phyloP scores from a whole-genome alignment of 2,888 invertebrate genomes.

The Cosmia trapezina region DNA sequence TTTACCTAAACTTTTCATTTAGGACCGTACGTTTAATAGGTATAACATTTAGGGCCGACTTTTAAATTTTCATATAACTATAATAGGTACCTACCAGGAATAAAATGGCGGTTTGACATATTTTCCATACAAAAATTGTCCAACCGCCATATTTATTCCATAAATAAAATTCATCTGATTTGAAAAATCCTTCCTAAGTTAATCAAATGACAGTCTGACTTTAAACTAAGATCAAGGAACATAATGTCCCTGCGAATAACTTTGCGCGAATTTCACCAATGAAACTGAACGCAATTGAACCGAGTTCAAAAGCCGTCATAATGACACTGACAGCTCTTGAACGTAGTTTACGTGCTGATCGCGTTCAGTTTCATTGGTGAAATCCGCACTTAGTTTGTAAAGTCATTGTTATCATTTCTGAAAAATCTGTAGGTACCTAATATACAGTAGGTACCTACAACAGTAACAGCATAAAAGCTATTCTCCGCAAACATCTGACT shows the following conservation, averaged over 20 bases:
- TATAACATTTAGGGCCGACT: background rate
- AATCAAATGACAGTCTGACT: background rate
- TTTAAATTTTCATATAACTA: background rate
- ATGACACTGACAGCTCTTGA: too few species aligned
- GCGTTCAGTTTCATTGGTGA: too few species aligned
- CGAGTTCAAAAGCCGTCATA: too few species aligned
- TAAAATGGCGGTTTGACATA: too few species aligned
- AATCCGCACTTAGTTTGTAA: too few species aligned
- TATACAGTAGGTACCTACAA: background rate
- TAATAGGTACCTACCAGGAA: too few species aligned
- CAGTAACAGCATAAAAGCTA: conserved; percentile 8
- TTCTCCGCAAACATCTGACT: conserved; percentile 29
- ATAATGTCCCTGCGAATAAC: background rate
- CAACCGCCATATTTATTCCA: background rate
- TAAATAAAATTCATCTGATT: background rate
- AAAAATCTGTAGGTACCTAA: background rate
- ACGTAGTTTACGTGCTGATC: too few species aligned
- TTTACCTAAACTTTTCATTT: too few species aligned
- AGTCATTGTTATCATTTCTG: background rate
- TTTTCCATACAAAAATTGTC: background rate
- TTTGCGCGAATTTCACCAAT: too few species aligned
- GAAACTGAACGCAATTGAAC: too few species aligned
- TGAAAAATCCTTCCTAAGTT: background rate
- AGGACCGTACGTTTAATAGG: background rate
- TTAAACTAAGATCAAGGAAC: background rate